Evolutionary conservation across 2,113 vertebrate species (phyloP).

Genomic region (Antigone vipio): DNA sequence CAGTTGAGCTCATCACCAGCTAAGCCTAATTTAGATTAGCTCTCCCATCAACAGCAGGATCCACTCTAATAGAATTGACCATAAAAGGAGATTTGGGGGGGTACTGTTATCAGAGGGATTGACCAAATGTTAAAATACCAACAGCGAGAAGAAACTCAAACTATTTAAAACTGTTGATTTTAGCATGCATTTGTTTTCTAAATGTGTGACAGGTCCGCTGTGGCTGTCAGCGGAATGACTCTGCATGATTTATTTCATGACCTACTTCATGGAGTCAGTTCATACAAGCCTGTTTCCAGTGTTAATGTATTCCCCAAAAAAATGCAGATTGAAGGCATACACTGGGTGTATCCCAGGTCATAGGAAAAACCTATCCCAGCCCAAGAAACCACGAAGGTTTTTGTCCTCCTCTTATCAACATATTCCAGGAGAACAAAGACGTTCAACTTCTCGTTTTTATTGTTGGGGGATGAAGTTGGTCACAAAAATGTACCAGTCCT

Average conservation of each 20-base stretch:
- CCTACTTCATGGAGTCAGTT: neutral
- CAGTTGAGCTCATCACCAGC: conserved; percentile 33
- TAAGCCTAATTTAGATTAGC: conserved; percentile 13
- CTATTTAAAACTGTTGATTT: neutral
- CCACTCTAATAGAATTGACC: neutral
- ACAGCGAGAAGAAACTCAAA: neutral
- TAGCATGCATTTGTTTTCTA: neutral
- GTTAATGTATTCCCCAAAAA: neutral
- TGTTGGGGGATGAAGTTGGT: neutral
- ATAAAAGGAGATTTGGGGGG: conserved; percentile 10
- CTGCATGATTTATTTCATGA: neutral
- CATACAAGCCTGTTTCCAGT: neutral
- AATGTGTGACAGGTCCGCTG: neutral
- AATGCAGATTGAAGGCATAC: neutral
- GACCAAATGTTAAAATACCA: neutral
- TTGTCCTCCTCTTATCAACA: neutral
- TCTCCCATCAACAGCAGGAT: conserved; percentile 5
- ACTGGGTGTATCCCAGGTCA: neutral
- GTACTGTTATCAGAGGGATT: neutral
- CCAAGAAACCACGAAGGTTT: neutral
- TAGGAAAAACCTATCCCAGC: neutral
- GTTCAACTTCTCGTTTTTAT: neutral
- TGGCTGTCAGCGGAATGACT: neutral
- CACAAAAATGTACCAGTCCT: neutral
- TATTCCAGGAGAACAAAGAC: neutral